Percentiles rank a stretch among this genome's conserved stretches.
These are phyloP conservation scores for Drosophila bipectinata DNA, from an alignment of 1,140 invertebrate genomes.

Conservation along the genomic window DNA sequence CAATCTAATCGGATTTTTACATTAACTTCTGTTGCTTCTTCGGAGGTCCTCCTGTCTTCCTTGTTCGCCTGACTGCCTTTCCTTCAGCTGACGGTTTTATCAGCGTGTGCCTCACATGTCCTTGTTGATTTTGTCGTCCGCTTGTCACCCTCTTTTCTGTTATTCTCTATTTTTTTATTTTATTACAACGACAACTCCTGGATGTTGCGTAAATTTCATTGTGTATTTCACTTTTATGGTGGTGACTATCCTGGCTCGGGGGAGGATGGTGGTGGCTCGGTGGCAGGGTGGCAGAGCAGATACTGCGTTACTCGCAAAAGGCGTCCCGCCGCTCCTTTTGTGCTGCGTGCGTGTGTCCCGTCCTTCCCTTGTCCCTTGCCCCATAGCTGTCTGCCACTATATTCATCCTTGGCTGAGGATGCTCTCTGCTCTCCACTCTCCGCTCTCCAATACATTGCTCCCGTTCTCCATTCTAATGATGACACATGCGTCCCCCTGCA, in stretches of 20 bases:
- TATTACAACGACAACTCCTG: constrained; percentile 73
- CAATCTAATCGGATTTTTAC: constrained; percentile 75
- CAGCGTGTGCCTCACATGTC: constrained; percentile 41
- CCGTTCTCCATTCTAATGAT: constrained; percentile 72
- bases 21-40: constrained; percentile 40
- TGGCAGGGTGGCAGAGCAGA: constrained; percentile 24
- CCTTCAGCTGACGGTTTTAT: constrained; percentile 74
- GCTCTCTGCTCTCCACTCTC: constrained; percentile 18
- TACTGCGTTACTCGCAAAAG: constrained; percentile 35
- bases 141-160: constrained; percentile 73
- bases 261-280: constrained; percentile 31
- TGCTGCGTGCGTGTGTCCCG: constrained; percentile 66
- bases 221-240: constrained; percentile 81
- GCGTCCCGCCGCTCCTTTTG: constrained; percentile 66
- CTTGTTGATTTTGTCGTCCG: constrained; percentile 53
- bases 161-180: constrained; percentile 69
- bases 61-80: constrained; percentile 37
- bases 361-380: constrained; percentile 2
- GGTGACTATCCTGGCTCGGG: constrained; percentile 62
- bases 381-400: constrained; percentile 13
- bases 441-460: background rate
- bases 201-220: constrained; percentile 82
- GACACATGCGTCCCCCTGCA: constrained; percentile 65
- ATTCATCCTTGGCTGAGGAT: constrained; percentile 42
- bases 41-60: background rate